A percentile compares a stretch with the other conserved stretches of the same genome.
Evolutionary conservation across 2,113 vertebrate genomes (phyloP).

Genomic region (Calonectris borealis): DNA sequence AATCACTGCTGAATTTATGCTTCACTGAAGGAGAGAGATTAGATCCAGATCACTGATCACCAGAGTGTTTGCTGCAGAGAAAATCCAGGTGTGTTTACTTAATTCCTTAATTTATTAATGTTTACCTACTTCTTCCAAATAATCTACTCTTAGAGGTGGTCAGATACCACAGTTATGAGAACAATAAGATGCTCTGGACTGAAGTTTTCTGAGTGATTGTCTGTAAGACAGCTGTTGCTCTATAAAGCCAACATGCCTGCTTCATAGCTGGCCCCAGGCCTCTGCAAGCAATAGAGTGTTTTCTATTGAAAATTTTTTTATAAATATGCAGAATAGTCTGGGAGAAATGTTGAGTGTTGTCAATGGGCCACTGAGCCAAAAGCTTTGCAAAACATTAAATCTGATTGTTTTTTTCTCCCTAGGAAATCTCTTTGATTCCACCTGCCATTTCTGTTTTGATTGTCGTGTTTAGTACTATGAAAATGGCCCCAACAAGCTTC

Average conservation of each 20-base stretch:
- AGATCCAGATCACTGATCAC: slow-evolving; percentile 1
- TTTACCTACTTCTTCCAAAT: slow-evolving; percentile 12
- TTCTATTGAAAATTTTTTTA: background rate
- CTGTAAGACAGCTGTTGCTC: background rate
- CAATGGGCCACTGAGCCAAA: background rate
- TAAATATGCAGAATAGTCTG: background rate
- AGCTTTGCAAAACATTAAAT: background rate
- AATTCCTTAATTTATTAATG: slow-evolving; percentile 30
- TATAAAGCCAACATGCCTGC: background rate
- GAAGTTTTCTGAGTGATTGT: background rate
- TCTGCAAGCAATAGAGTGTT: background rate
- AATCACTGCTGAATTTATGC: slow-evolving; percentile 8
- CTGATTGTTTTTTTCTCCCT: background rate
- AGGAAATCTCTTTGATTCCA: background rate
- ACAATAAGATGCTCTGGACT: background rate
- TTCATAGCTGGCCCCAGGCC: background rate
- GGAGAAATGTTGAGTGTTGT: background rate
- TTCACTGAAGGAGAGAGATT: slow-evolving; percentile 3
- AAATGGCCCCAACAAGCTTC: background rate
- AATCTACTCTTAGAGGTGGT: background rate
- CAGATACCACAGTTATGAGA: background rate
- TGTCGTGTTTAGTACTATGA: background rate
- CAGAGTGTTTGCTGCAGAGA: background rate
- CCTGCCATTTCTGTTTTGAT: background rate
- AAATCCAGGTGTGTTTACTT: slow-evolving; percentile 31